Percentiles rank a stretch among this genome's conserved stretches.
Evolutionary conservation across 2,113 vertebrate genomes (phyloP).

Genomic region (Pavo muticus): DNA sequence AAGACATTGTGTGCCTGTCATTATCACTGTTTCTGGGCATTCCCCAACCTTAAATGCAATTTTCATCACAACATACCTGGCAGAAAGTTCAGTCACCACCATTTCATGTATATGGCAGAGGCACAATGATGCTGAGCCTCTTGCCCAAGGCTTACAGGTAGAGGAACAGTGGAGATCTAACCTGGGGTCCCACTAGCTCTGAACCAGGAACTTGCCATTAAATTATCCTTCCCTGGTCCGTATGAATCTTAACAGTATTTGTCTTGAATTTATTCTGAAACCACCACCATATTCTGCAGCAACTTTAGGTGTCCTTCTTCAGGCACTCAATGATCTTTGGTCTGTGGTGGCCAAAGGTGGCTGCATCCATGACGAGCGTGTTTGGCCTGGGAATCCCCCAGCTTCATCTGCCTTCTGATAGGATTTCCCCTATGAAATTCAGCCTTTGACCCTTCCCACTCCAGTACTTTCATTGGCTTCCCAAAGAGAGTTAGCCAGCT

Average conservation of each 20-base stretch:
- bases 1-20: background rate
- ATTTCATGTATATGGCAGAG: background rate
- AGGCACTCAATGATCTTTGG: background rate
- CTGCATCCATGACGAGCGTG: background rate
- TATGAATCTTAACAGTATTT: background rate
- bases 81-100: background rate
- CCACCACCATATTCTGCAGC: background rate
- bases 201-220: background rate
- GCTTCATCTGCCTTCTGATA: background rate
- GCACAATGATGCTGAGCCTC: background rate
- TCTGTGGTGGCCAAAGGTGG: fast-evolving
- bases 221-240: background rate
- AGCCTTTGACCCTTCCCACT: background rate
- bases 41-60: background rate
- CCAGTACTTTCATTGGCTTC: background rate
- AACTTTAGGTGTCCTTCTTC: background rate
- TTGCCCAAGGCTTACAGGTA: background rate
- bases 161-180: background rate
- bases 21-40: background rate
- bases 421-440: background rate
- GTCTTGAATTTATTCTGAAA: background rate
- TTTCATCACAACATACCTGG: background rate
- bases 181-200: background rate
- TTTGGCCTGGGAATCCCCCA: fast-evolving
- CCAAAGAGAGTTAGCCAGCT: background rate